A percentile compares a stretch with the other conserved stretches of the same genome.
phyloP scores from a whole-genome alignment of 2,888 invertebrate genomes.

The Lissonota sp. region DNA sequence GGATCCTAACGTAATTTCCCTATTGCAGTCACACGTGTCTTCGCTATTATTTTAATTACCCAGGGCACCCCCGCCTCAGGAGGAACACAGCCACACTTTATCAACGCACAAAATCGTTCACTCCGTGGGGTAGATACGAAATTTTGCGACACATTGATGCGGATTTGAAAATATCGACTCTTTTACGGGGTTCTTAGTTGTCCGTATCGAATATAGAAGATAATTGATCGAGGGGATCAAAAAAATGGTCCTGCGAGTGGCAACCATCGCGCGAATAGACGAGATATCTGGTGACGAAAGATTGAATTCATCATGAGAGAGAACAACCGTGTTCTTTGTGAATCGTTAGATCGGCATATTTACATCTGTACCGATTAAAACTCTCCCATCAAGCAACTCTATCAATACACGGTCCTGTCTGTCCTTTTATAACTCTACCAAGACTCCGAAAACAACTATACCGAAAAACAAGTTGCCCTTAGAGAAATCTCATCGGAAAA shows the following conservation, averaged over 20 bases:
- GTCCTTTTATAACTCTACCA: too few species aligned
- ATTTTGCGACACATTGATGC: conserved; percentile 13
- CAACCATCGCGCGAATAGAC: background rate
- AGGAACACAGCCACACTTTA: conserved; percentile 59
- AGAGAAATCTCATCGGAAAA: too few species aligned
- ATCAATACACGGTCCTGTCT: too few species aligned
- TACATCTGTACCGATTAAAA: too few species aligned
- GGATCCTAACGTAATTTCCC: background rate
- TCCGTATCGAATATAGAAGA: background rate
- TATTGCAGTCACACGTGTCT: background rate
- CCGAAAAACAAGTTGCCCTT: too few species aligned
- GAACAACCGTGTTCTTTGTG: too few species aligned
- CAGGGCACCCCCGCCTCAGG: background rate
- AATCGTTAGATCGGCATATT: too few species aligned
- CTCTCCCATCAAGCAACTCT: too few species aligned
- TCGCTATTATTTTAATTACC: background rate
- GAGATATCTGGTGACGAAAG: conserved; percentile 2
- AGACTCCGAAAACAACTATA: too few species aligned
- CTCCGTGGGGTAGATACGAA: conserved; percentile 44
- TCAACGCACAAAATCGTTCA: conserved; percentile 50
- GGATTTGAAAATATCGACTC: conserved; percentile 12
- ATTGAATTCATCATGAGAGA: conserved; percentile 3
- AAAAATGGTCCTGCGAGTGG: background rate
- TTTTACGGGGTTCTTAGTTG: background rate
- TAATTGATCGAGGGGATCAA: conserved; percentile 23